A percentile compares a stretch with the other conserved stretches of the same genome.
Evolutionary conservation across 1,140 invertebrate species (phyloP).

Genomic region (Aphaenogaster ashmeadi): DNA sequence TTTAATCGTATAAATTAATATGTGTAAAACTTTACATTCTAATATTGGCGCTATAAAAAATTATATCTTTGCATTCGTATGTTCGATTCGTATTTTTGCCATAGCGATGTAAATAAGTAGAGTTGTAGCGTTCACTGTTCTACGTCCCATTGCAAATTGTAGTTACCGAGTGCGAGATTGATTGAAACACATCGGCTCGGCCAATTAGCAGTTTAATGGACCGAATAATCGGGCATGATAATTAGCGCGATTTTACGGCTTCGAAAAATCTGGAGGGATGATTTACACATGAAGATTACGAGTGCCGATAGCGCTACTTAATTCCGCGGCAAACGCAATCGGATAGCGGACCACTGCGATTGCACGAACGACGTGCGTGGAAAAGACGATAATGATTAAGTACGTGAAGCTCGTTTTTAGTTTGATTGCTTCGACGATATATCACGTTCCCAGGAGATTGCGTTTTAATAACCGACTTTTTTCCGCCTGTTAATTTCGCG

Average conservation of each 20-base stretch:
- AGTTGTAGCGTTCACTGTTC: neutral
- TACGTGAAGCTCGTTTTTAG: constrained; percentile 8
- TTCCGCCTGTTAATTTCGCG: neutral
- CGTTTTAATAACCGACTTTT: constrained; percentile 53
- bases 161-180: neutral
- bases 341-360: constrained; percentile 5
- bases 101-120: neutral
- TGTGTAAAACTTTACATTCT: neutral
- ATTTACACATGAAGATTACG: constrained; percentile 74
- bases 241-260: constrained; percentile 73
- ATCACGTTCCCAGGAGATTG: constrained; percentile 22
- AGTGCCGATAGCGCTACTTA: constrained; percentile 50
- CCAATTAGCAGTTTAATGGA: constrained; percentile 76
- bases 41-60: neutral
- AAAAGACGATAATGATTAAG: constrained; percentile 44
- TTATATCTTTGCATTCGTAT: neutral
- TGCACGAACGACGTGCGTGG: neutral
- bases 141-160: neutral
- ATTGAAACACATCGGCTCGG: neutral
- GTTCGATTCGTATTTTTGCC: neutral
- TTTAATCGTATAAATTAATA: neutral
- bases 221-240: constrained; percentile 76
- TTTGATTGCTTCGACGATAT: constrained; percentile 34
- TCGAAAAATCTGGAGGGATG: constrained; percentile 56
- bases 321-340: neutral